Percentiles rank a stretch among this genome's conserved stretches.
Conservation (phyloP, 2,113 vertebrate genomes). For the Prochilodus magdalenae region DNA sequence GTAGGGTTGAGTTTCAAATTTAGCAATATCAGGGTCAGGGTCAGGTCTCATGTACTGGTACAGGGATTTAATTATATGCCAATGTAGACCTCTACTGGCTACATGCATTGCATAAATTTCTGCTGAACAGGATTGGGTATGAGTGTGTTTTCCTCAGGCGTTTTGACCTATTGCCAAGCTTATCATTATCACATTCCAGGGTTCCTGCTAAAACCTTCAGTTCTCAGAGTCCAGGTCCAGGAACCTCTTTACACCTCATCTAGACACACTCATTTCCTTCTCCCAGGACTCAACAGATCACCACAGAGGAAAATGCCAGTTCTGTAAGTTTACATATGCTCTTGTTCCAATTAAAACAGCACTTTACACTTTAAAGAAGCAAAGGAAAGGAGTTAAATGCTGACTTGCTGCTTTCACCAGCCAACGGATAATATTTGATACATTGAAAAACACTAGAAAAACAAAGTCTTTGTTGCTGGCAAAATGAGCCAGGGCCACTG, state of each 20-base stretch:
- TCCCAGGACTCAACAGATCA: not conserved
- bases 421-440: conserved; percentile 31
- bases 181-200: conserved; percentile 35
- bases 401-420: conserved; percentile 35
- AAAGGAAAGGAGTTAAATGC: conserved; percentile 4
- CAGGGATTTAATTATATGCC: too few species aligned
- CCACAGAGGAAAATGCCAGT: conserved; percentile 23
- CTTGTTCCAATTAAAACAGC: conserved; percentile 38
- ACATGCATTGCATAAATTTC: not conserved
- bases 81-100: not conserved
- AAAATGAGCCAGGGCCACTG: conserved; percentile 10
- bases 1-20: too few species aligned
- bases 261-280: conserved; percentile 22
- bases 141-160: not conserved
- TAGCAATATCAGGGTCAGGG: too few species aligned
- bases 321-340: conserved; percentile 16
- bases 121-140: not conserved
- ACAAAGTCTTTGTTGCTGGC: conserved; percentile 34
- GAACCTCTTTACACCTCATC: conserved; percentile 39
- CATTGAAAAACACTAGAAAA: conserved; percentile 42
- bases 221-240: conserved; percentile 26
- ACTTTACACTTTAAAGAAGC: not conserved
- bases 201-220: conserved; percentile 31
- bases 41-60: too few species aligned
- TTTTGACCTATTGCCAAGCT: conserved; percentile 10